Percentiles rank a stretch among this genome's conserved stretches.
Conservation (phyloP, 2,797 vertebrate species). For the Syndactyla subalaris region DNA sequence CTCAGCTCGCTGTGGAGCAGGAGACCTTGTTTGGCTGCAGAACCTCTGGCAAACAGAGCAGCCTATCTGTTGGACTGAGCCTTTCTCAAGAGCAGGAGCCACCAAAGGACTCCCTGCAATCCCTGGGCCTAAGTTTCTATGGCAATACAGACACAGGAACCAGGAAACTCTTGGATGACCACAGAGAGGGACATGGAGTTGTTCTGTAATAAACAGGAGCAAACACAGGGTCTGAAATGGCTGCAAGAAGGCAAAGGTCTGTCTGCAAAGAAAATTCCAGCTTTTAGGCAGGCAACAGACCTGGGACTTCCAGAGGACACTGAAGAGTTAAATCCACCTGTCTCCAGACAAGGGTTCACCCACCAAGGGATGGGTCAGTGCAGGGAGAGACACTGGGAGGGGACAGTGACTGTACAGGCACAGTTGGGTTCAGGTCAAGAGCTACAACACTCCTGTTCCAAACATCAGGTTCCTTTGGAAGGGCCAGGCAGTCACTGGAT, state of each 20-base stretch:
- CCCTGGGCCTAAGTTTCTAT: rapidly evolving
- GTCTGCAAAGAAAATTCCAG: not conserved
- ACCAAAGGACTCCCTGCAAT: not conserved
- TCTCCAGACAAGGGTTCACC: not conserved
- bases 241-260: not conserved
- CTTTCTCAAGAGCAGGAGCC: not conserved
- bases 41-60: not conserved
- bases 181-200: rapidly evolving
- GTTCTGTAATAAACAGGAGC: rapidly evolving
- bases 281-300: not conserved
- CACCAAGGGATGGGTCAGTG: not conserved
- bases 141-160: rapidly evolving
- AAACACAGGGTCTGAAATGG: not conserved
- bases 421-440: not conserved
- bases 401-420: not conserved
- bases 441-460: not conserved
- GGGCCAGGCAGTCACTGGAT: rapidly evolving
- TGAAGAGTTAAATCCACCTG: not conserved
- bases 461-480: rapidly evolving
- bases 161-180: rapidly evolving
- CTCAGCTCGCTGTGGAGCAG: not conserved
- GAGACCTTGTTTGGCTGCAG: not conserved
- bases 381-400: not conserved
- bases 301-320: not conserved
- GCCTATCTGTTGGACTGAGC: rapidly evolving